phyloP scores from a whole-genome alignment of 1,140 invertebrate genomes.

The Orius insidiosus region DNA sequence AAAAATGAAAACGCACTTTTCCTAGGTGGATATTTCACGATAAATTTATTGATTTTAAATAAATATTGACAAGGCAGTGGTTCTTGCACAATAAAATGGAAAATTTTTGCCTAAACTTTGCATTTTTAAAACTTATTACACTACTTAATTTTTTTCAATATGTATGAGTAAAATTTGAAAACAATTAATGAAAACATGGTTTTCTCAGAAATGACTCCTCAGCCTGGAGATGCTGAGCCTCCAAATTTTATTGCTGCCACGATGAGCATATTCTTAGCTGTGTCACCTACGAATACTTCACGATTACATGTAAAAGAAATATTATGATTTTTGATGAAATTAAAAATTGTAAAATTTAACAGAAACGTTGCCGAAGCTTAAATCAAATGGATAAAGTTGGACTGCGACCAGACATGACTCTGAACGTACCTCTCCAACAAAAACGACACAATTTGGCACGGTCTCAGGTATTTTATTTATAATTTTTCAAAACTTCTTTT shows the following conservation, averaged over 20 bases:
- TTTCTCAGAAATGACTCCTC: constrained; percentile 14
- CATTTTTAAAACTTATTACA: too few relatives aligned
- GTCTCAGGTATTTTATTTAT: constrained; percentile 9
- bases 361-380: constrained; percentile 14
- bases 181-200: not conserved
- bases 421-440: constrained; percentile 13
- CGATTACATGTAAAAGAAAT: constrained; percentile 7
- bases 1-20: too few relatives aligned
- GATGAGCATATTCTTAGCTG: constrained; percentile 14
- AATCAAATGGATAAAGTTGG: constrained; percentile 15
- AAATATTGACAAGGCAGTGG: too few relatives aligned
- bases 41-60: too few relatives aligned
- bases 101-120: too few relatives aligned
- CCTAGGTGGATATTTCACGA: too few relatives aligned
- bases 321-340: not conserved
- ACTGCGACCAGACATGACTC: constrained; percentile 7
- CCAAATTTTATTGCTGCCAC: constrained; percentile 12
- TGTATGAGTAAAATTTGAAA: too few relatives aligned
- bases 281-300: constrained; percentile 9
- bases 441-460: constrained; percentile 14
- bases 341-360: not conserved
- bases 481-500: too few relatives aligned
- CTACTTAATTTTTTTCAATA: too few relatives aligned
- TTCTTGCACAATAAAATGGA: too few relatives aligned
- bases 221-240: constrained; percentile 12